A percentile compares a stretch with the other conserved stretches of the same genome.
These are phyloP conservation scores for Orthosia gracilis DNA, from an alignment of 2,888 invertebrate genomes.

Conservation along the genomic window DNA sequence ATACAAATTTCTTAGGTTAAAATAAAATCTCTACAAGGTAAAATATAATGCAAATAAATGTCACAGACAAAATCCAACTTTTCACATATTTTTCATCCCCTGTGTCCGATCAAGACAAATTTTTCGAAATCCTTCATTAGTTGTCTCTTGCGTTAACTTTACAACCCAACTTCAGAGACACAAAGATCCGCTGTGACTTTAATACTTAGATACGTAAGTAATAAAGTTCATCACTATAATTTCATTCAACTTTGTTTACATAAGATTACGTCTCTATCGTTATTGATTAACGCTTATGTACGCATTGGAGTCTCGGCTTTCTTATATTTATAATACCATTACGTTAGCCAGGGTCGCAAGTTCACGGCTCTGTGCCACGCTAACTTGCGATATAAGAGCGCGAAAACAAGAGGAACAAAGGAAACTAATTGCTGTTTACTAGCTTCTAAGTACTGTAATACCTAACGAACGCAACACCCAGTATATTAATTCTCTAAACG, in stretches of 20 bases:
- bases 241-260: conserved; percentile 36
- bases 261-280: conserved; percentile 21
- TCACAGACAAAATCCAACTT: too few species aligned
- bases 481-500: background rate
- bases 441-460: background rate
- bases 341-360: conserved; percentile 22
- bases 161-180: too few species aligned
- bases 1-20: too few species aligned
- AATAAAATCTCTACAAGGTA: too few species aligned
- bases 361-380: conserved; percentile 24
- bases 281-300: conserved; percentile 18
- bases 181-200: too few species aligned
- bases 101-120: too few species aligned
- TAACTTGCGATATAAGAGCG: background rate
- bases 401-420: background rate
- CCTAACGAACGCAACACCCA: background rate
- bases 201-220: too few species aligned
- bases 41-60: too few species aligned
- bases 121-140: too few species aligned
- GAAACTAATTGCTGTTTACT: background rate
- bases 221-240: conserved; percentile 23
- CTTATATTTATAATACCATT: background rate
- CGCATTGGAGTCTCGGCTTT: background rate
- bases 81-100: too few species aligned
- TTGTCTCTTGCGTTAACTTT: too few species aligned